A percentile compares a stretch with the other conserved stretches of the same genome.
Conservation (phyloP, 2,113 vertebrate species). For the Triplophysa dalaica region DNA sequence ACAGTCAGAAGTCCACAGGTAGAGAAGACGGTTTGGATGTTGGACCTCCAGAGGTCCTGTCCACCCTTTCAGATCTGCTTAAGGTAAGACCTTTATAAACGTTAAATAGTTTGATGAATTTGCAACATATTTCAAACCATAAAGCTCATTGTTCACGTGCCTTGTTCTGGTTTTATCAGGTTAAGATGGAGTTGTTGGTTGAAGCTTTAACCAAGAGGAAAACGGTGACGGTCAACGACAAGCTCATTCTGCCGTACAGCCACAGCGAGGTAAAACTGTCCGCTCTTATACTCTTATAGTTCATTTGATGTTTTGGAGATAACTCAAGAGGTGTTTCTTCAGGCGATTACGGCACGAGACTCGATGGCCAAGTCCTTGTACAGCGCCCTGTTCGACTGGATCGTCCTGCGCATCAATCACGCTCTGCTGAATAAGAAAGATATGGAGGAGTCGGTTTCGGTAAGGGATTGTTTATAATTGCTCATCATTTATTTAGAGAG, state of each 20-base stretch:
- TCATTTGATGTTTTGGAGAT: neutral
- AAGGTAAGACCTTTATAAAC: slow-evolving; percentile 72
- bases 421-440: slow-evolving; percentile 97
- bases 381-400: slow-evolving; percentile 98
- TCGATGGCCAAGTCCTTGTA: slow-evolving; percentile 99
- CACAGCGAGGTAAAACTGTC: slow-evolving; percentile 83
- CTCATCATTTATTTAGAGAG: neutral
- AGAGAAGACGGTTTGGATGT: slow-evolving; percentile 95
- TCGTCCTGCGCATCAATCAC: slow-evolving; percentile 96
- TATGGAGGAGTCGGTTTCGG: slow-evolving; percentile 78
- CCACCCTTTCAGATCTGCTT: slow-evolving; percentile 89
- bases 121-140: too few species aligned
- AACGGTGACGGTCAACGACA: slow-evolving; percentile 95
- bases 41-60: slow-evolving; percentile 88
- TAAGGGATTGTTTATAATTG: neutral
- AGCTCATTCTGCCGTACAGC: slow-evolving; percentile 95
- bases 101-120: too few species aligned
- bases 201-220: slow-evolving; percentile 97
- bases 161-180: slow-evolving; percentile 70
- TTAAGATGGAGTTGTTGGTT: slow-evolving; percentile 90
- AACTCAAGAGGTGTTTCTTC: neutral
- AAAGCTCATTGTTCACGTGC: neutral
- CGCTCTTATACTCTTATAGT: neutral
- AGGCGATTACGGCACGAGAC: slow-evolving; percentile 95
- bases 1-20: slow-evolving; percentile 86